Base-by-base conservation (phyloP, 2,888 invertebrate species). In the Nomada ferruginata region DNA sequence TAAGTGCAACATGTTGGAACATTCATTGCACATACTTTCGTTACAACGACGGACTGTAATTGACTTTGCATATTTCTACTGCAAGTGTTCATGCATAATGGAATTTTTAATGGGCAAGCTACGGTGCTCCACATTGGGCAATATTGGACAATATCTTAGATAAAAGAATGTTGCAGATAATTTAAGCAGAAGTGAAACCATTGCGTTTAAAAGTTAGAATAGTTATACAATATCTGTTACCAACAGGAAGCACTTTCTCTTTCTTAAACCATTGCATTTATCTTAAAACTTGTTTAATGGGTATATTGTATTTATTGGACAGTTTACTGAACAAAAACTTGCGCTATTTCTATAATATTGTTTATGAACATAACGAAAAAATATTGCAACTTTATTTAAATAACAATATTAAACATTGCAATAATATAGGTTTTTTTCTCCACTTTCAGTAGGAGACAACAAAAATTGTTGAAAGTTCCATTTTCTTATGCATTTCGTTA, bases 41-140 rank as follows among this genome's bases (percentile, higher is more conserved):
- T 20, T 26, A 52, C 42, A 76, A 76, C 55, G 53, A 73, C 36
- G n/a, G 20, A 18, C 65, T 57, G 29, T 42, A 57, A 86, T 77
- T 79, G 71, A 66, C 29, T 72, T 23, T 13, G 42, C 1, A 29
- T 36, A 72, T 59, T 13, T 57, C 61, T 23, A 42, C 63, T 20
- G 44, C 9, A 64, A 68, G 29, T 61, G 52, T 65, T 60, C 13
- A 2, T 42, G 26, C 2, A n/a, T 11, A 60, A 78, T n/a, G 66
- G 26, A 60, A 59, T 47, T 18, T 20, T 42, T 44, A 55, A 47
- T 60, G 18, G 29, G 29, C 20, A 60, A 29, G 2, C 13, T 7
- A 44, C 3, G 11, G 29, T 44, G 47, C 1, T 18, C 7, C 18
- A 64, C 20, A 64, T 59, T 20, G 0, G 11, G 52, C 7, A n/a